Evolutionary conservation across 2,113 vertebrate genomes (phyloP).

Genomic region (Fregata magnificens): DNA sequence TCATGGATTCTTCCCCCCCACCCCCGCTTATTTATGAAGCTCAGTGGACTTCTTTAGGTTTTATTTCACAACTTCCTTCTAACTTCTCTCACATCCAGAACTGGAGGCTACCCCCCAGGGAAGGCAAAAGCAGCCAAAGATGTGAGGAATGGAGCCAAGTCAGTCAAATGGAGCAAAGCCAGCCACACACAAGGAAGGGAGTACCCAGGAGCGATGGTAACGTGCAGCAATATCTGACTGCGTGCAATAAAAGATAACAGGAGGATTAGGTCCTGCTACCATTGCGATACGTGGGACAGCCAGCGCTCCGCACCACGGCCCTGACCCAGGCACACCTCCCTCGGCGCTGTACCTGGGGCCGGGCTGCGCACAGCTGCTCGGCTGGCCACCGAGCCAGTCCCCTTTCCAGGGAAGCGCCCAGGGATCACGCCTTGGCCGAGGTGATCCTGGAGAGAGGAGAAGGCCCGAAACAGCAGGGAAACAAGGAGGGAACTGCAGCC

Average conservation of each 20-base stretch:
- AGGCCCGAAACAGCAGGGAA: background rate
- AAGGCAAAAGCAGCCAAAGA: background rate
- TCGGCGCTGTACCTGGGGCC: background rate
- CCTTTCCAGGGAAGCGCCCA: background rate
- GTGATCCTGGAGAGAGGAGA: background rate
- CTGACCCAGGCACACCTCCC: background rate
- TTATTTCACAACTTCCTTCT: background rate
- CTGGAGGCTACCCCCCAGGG: background rate
- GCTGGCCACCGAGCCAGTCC: fast-evolving
- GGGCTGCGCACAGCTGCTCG: fast-evolving
- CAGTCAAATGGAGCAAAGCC: background rate
- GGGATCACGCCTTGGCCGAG: background rate
- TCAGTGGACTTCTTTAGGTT: background rate
- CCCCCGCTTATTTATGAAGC: background rate
- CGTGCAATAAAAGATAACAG: conserved; percentile 24
- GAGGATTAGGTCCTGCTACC: conserved; percentile 22
- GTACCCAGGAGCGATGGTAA: background rate
- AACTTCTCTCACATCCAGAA: background rate
- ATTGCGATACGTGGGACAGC: background rate
- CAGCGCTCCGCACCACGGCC: background rate
- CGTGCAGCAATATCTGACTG: background rate
- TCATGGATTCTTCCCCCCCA: background rate
- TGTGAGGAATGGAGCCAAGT: background rate
- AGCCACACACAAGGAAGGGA: background rate
- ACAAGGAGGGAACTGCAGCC: too few relatives aligned